A percentile compares a stretch with the other conserved stretches of the same genome.
Conservation (phyloP, 2,113 vertebrate species). For the Andinoacara biseriatus region DNA sequence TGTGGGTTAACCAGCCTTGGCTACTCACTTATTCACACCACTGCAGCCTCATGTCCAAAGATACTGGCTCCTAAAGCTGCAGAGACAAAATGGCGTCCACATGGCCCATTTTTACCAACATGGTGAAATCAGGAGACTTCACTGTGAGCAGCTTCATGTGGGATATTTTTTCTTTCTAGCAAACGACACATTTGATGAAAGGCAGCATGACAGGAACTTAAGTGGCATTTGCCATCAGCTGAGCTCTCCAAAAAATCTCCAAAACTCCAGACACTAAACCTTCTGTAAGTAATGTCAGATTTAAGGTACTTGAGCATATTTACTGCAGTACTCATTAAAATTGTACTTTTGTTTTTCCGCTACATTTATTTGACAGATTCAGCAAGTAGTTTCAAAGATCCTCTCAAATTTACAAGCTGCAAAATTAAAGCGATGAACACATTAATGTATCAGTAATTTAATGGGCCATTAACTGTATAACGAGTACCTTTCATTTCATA, state of each 20-base stretch:
- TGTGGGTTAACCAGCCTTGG: no score
- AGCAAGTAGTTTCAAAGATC: rapidly evolving
- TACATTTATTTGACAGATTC: background rate
- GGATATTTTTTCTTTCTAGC: background rate
- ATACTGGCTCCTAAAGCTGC: no score
- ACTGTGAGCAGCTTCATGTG: background rate
- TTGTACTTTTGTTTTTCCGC: background rate
- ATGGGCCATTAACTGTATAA: background rate
- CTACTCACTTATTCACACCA: no score
- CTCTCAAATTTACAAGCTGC: background rate
- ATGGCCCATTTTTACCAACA: background rate
- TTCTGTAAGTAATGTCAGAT: background rate
- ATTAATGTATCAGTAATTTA: background rate
- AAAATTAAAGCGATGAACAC: background rate
- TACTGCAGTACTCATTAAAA: no score
- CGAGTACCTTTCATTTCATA: background rate
- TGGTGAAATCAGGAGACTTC: background rate
- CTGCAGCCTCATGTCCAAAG: no score
- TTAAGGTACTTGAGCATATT: no score
- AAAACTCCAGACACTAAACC: background rate
- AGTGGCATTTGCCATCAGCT: background rate
- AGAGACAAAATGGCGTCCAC: no score
- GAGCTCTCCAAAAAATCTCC: background rate
- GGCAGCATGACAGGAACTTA: background rate
- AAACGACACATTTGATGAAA: background rate